Percentiles rank a stretch among this genome's conserved stretches.
Conservation (phyloP, 2,888 invertebrate species). For the Drosophila macrospina region DNA sequence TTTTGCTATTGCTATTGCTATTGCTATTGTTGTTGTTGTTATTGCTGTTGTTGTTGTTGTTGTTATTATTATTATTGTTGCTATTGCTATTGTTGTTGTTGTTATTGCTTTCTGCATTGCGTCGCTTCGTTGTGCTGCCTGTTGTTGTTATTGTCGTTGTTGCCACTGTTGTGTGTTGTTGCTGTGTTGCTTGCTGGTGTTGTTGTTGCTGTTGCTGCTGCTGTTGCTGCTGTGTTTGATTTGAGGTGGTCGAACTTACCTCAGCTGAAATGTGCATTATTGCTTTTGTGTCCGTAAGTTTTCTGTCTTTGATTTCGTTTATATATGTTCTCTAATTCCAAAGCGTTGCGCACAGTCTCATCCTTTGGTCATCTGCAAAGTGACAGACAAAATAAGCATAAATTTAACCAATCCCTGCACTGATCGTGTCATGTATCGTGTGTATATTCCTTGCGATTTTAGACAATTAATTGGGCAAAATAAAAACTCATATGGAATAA, state of each 20-base stretch:
- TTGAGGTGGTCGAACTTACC: conserved; percentile 90
- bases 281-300: conserved; percentile 46
- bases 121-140: too few species aligned
- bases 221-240: conserved; percentile 78
- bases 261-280: conserved; percentile 93
- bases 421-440: too few species aligned
- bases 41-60: conserved; percentile 37
- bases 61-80: conserved; percentile 63
- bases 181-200: conserved; percentile 43
- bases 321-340: conserved; percentile 12
- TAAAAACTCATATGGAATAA: too few species aligned
- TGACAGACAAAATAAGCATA: neutral
- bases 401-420: too few species aligned
- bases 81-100: conserved; percentile 64
- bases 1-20: conserved; percentile 69
- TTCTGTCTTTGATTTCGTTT: conserved; percentile 45
- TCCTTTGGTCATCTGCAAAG: conserved; percentile 41
- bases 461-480: too few species aligned
- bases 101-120: conserved; percentile 31
- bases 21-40: conserved; percentile 71
- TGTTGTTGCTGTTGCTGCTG: conserved; percentile 58
- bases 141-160: conserved; percentile 64
- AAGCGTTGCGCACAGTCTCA: conserved; percentile 36
- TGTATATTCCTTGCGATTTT: too few species aligned
- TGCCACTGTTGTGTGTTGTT: conserved; percentile 63